Evolutionary conservation across 2,113 vertebrate species (phyloP).

Genomic region (Neofelis nebulosa): DNA sequence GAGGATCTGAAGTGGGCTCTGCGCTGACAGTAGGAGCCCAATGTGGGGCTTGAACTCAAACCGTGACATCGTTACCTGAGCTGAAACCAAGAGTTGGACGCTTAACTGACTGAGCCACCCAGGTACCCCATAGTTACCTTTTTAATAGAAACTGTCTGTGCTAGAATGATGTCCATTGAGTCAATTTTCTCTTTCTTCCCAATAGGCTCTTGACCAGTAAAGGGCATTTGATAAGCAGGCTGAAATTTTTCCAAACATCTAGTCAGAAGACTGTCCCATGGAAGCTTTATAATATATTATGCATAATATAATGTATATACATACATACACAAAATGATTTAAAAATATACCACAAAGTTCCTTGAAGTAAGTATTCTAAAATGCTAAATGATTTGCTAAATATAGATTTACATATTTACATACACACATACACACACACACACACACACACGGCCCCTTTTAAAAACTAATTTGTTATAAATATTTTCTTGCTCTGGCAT

Average conservation of each 20-base stretch:
- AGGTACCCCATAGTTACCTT: constrained; percentile 89
- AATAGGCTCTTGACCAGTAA: constrained; percentile 87
- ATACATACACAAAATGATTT: not conserved
- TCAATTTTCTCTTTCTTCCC: constrained; percentile 91
- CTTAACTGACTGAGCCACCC: not conserved
- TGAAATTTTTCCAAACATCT: constrained; percentile 91
- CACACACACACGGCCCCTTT: not conserved
- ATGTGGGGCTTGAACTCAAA: not conserved
- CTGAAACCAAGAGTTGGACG: not conserved
- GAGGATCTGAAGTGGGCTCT: not conserved
- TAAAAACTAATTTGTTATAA: not conserved
- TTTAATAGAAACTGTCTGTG: constrained; percentile 92
- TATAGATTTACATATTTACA: not conserved
- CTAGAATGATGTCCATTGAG: constrained; percentile 89
- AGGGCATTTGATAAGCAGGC: constrained; percentile 89
- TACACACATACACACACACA: no score
- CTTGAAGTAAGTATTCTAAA: not conserved
- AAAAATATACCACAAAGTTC: not conserved
- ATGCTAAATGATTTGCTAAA: not conserved
- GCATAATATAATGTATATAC: not conserved
- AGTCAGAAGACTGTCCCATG: not conserved
- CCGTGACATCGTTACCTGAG: not conserved
- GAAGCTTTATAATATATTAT: not conserved
- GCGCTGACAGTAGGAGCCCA: no score
- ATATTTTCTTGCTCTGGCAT: not conserved